Evolutionary conservation across 2,888 invertebrate species (phyloP), one percentile per base, ranked within the genome.

Genomic region (Platycheirus albimanus): DNA sequence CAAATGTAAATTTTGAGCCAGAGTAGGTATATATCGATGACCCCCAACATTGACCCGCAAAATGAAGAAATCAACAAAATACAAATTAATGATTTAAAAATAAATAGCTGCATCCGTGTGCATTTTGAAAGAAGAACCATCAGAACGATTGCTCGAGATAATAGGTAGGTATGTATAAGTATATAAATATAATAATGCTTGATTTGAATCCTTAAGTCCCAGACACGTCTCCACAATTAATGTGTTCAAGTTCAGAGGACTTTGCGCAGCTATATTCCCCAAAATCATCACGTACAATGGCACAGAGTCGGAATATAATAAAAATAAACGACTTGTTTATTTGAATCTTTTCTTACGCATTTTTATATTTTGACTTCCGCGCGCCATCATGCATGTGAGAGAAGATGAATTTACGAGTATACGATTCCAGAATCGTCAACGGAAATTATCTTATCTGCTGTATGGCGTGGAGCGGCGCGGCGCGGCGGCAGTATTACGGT

Each of bases 281-380:
- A 74, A 83, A 83, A 83, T 83, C 78, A 72, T 83, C 83, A 83
- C 83, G 83, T 83, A 83, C 83, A 64, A 69, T 72, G 33, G 63
- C 19, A 51, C 36, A n/a, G 36, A 54, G 36, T 36, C 54, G 19
- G n/a, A 36, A 43, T 17, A 66, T 63, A 83, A 83, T 83, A 83
- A 83, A 83, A 83, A 77, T 71, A 83, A 83, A 83, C 63, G 81
- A 83, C 81, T 77, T 83, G 81, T 83, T 83, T 83, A 83, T 83
- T 83, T 83, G 63, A 77, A 77, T 67, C 13, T n/a, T n/a, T n/a
- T n/a, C n/a, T 38, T 38, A 67, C 30, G 66, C 51, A 11, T 15
- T 19, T 38, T 13, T 41, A 33, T 38, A 11, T 38, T 43, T 17
- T 7, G 33, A 28, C 63, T 36, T 66, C 71, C 30, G 54, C 17